Evolutionary conservation across 2,113 vertebrate genomes (phyloP).

Genomic region (Typhlomys cinereus): DNA sequence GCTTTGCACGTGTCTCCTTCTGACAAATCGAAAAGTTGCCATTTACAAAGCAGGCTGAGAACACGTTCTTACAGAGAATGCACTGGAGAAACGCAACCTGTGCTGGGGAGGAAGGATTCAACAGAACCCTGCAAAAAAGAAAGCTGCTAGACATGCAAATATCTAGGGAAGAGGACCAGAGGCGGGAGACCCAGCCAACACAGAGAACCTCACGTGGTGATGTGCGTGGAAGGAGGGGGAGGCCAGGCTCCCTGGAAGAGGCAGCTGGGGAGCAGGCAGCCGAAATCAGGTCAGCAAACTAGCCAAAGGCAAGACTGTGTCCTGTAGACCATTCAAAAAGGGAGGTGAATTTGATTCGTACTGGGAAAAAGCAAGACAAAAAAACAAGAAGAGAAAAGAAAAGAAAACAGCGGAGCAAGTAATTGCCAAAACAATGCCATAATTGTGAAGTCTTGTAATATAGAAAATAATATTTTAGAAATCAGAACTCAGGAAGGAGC

Average conservation of each 20-base stretch:
- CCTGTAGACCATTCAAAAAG: constrained; percentile 19
- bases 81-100: constrained; percentile 50
- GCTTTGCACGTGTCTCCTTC: constrained; percentile 57
- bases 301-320: constrained; percentile 36
- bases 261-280: constrained; percentile 39
- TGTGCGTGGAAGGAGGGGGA: neutral
- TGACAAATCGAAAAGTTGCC: constrained; percentile 42
- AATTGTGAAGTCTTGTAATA: neutral
- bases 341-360: constrained; percentile 24
- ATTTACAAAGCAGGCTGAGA: constrained; percentile 64
- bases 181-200: neutral
- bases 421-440: constrained; percentile 26
- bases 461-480: neutral
- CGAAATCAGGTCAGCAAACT: constrained; percentile 51
- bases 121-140: neutral
- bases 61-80: constrained; percentile 66
- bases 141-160: neutral
- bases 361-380: too few relatives aligned
- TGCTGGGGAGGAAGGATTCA: neutral
- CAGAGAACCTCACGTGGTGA: neutral
- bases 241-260: neutral
- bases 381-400: constrained; percentile 19
- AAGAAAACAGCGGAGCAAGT: neutral
- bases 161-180: neutral
- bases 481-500: neutral